Evolutionary conservation across 1,140 invertebrate genomes (phyloP), one percentile per base, ranked within the genome.

Genomic region (Liolophura sinensis): DNA sequence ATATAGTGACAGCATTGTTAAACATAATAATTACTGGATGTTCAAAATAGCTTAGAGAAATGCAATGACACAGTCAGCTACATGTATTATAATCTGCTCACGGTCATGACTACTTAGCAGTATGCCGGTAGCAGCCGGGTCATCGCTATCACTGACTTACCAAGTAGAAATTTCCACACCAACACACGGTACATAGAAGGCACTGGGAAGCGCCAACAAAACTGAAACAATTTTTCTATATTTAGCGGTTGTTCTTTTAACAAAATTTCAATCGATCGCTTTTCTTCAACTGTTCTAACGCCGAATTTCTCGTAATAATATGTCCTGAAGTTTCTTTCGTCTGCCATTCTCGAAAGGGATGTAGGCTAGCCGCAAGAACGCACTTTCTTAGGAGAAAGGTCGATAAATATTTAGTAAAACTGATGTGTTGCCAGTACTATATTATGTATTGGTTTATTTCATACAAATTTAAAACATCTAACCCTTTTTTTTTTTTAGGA

Each of bases 301-400:
- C 93, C 94, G 54, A 95, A 92, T 87, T 92, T 93, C 82, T 93
- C 92, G 77, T 96, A 96, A 78, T 95, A 96, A 22, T 92, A 90
- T 0, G 92, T 94, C 46, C 94, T 89, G 85, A 96, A 96, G 86
- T 96, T 96, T 73, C 93, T 74, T 73, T 80, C 78, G 61, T 83
- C 82, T 40, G 74, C 69, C 76, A 78, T 77, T 18, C n/a, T 54
- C 51, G 22, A 54, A 54, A 5, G 12, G 31, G 31, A 40, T 40
- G 9, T 40, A 40, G 31, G 31, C 31, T 9, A 40, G 31, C 31
- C 31, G 31, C 31, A 40, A 5, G 9, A 5, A 40, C 31, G 31
- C 31, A 40, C 9, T 40, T 40, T 40, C 3, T 40, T 40, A 3
- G 3, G 3, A 3, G 9, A 40, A 40, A 40, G 31, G 31, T 40